These are phyloP conservation scores for Microcebus lehilahytsara DNA, from an alignment of 2,113 vertebrate species.

Conservation along the genomic window DNA sequence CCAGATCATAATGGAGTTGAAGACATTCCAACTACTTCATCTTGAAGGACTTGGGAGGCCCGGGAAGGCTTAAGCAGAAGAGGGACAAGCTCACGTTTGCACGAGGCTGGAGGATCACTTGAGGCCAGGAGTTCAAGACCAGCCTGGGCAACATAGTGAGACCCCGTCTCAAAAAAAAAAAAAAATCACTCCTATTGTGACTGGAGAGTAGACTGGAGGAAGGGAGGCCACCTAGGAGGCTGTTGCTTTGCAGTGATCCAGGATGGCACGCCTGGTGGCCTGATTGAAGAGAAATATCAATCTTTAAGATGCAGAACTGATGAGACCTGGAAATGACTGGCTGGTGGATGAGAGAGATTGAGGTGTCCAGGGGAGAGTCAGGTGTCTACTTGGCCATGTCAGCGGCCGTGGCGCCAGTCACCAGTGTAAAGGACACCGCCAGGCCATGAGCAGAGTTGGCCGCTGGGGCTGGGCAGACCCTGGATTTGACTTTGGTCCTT, in stretches of 20 bases:
- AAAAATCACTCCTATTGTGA: neutral
- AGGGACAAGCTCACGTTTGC: neutral
- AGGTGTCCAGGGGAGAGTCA: neutral
- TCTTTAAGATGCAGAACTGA: neutral
- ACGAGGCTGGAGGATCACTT: no score
- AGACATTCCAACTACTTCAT: neutral
- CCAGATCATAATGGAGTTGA: neutral
- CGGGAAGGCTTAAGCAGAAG: neutral
- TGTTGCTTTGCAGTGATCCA: neutral
- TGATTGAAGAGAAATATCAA: neutral
- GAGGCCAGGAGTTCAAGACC: no score
- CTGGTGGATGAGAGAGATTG: neutral
- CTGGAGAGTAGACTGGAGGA: neutral
- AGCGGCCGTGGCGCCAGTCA: neutral
- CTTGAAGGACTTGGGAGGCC: neutral
- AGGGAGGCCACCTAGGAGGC: neutral
- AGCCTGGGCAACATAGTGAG: no score
- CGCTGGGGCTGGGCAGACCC: neutral
- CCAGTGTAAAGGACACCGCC: neutral
- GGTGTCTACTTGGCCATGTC: neutral
- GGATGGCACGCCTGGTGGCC: neutral
- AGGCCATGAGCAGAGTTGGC: neutral
- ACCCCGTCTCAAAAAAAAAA: no score
- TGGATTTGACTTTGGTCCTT: neutral
- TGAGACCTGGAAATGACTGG: neutral